A percentile compares a stretch with the other conserved stretches of the same genome.
phyloP scores from a whole-genome alignment of 1,140 invertebrate species.

The Euwallacea similis region DNA sequence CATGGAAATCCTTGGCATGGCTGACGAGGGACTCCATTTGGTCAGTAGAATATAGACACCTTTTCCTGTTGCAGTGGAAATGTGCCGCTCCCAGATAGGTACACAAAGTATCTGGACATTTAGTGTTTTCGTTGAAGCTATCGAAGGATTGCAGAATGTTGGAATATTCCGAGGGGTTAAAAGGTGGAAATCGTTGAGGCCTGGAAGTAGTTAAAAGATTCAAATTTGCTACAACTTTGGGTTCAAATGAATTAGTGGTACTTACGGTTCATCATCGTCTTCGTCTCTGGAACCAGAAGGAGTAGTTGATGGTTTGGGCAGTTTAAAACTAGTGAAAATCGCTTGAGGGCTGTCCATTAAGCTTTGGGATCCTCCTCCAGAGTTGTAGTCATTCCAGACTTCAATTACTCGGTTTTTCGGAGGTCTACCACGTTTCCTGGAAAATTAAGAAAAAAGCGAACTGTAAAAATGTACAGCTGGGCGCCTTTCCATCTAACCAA shows the following conservation, averaged over 20 bases:
- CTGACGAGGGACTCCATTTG: slow-evolving; percentile 49
- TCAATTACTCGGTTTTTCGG: slow-evolving; percentile 91
- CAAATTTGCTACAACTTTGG: neutral
- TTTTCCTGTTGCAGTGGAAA: slow-evolving; percentile 74
- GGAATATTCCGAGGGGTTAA: slow-evolving; percentile 37
- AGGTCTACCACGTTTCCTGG: slow-evolving; percentile 81
- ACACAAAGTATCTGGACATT: slow-evolving; percentile 59
- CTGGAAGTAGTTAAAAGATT: slow-evolving; percentile 2
- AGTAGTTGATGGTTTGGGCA: slow-evolving; percentile 71
- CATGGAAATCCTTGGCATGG: slow-evolving; percentile 82
- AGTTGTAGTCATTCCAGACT: slow-evolving; percentile 75
- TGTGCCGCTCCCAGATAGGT: slow-evolving; percentile 59
- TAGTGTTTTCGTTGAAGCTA: slow-evolving; percentile 50
- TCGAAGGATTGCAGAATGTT: slow-evolving; percentile 50
- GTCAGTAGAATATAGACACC: slow-evolving; percentile 63
- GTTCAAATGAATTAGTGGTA: neutral
- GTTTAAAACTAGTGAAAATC: slow-evolving; percentile 90
- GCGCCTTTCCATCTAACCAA: no score
- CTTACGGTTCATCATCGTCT: slow-evolving; percentile 50
- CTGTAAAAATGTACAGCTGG: no score
- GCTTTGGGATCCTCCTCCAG: slow-evolving; percentile 60
- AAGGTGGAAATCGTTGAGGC: neutral
- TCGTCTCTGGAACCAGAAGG: slow-evolving; percentile 58
- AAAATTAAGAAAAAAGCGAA: neutral
- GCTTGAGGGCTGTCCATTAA: slow-evolving; percentile 75